phyloP scores from a whole-genome alignment of 2,888 invertebrate genomes.

The Aspidapion aeneum region DNA sequence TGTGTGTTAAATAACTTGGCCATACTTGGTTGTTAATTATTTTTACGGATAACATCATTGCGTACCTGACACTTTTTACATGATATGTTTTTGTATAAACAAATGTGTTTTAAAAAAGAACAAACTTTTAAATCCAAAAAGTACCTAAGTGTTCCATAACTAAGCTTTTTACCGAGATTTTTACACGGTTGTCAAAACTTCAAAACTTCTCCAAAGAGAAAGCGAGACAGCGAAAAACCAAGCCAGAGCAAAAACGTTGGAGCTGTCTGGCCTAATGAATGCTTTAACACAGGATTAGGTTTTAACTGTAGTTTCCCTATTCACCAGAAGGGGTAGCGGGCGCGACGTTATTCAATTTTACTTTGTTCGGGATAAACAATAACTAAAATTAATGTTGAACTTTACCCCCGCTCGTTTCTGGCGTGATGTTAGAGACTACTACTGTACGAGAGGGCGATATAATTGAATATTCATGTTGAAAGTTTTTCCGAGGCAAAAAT shows the following conservation, averaged over 20 bases:
- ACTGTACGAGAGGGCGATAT: conserved; percentile 13
- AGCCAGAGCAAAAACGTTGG: conserved; percentile 15
- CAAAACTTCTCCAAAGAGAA: not conserved
- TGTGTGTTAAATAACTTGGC: no score
- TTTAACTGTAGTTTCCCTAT: conserved; percentile 21
- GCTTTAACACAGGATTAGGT: conserved; percentile 23
- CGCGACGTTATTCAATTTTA: conserved; percentile 25
- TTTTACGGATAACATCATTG: no score
- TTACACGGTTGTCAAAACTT: no score
- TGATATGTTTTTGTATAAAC: no score
- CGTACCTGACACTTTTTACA: no score
- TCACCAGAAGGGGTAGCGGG: conserved; percentile 15
- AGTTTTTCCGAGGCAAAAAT: conserved; percentile 20
- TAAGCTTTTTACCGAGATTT: no score
- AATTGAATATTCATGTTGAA: conserved; percentile 26
- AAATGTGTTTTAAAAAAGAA: no score
- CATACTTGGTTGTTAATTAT: no score
- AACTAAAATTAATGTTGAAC: conserved; percentile 25
- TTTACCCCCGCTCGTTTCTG: conserved; percentile 15
- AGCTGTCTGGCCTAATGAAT: conserved; percentile 21
- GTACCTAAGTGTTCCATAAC: no score
- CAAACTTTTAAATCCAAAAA: no score
- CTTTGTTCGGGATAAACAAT: conserved; percentile 26
- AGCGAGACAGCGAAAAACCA: not conserved
- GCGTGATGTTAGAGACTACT: no score